These are phyloP conservation scores for Netelia fuscicornis DNA, from an alignment of 2,888 invertebrate species.

Conservation along the genomic window DNA sequence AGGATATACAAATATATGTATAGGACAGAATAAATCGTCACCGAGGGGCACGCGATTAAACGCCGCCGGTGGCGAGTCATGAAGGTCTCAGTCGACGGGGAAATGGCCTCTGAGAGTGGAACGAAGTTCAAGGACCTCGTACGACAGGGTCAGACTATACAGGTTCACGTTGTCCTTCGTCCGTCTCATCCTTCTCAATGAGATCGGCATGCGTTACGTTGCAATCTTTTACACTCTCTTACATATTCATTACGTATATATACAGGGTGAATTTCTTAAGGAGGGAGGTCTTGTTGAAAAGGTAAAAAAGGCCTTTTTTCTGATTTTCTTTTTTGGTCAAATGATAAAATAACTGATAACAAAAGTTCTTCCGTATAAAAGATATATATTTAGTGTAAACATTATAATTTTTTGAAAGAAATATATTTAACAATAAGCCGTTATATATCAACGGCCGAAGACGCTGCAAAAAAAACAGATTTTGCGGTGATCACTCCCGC, in stretches of 20 bases:
- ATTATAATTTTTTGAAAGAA: too few species aligned
- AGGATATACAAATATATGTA: neutral
- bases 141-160: slow-evolving; percentile 17
- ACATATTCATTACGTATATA: neutral
- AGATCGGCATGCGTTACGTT: slow-evolving; percentile 48
- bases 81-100: slow-evolving; percentile 52
- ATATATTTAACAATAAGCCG: too few species aligned
- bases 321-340: too few species aligned
- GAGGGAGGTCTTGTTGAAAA: too few species aligned
- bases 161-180: slow-evolving; percentile 68
- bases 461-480: too few species aligned
- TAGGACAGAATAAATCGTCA: slow-evolving; percentile 43
- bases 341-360: too few species aligned
- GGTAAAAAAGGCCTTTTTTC: too few species aligned
- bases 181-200: slow-evolving; percentile 35
- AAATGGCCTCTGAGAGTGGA: slow-evolving; percentile 61
- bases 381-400: neutral
- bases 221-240: slow-evolving; percentile 43
- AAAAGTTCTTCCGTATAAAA: too few species aligned
- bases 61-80: slow-evolving; percentile 17
- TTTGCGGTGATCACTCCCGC: too few species aligned
- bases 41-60: slow-evolving; percentile 35
- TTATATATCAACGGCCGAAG: too few species aligned
- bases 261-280: neutral
- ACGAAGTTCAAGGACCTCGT: slow-evolving; percentile 69